These are phyloP conservation scores for Trichopria drosophilae DNA, from an alignment of 2,888 invertebrate species.

Conservation along the genomic window DNA sequence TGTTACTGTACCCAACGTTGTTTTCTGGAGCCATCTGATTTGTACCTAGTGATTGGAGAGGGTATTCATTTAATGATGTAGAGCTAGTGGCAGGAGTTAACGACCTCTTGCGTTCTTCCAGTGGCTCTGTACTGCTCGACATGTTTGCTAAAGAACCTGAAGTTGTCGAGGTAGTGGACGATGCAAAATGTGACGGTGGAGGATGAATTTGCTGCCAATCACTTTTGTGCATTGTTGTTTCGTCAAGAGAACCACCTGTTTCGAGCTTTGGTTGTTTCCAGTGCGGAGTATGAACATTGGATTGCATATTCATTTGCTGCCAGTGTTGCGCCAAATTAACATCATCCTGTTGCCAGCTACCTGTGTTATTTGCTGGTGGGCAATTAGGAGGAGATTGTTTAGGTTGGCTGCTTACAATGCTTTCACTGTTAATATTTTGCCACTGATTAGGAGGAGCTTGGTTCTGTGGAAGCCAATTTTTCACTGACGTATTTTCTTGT, in stretches of 20 bases:
- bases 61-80: slow-evolving; percentile 41
- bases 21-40: slow-evolving; percentile 20
- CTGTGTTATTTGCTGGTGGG: slow-evolving; percentile 23
- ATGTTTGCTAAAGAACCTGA: slow-evolving; percentile 41
- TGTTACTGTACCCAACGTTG: slow-evolving; percentile 26
- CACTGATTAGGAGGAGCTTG: slow-evolving; percentile 35
- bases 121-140: slow-evolving; percentile 36
- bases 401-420: slow-evolving; percentile 29
- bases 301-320: slow-evolving; percentile 27
- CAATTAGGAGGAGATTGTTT: slow-evolving; percentile 24
- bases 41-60: slow-evolving; percentile 25
- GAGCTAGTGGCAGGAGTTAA: slow-evolving; percentile 39
- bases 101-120: slow-evolving; percentile 44
- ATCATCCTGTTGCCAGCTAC: slow-evolving; percentile 24
- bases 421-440: slow-evolving; percentile 43
- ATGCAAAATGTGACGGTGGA: slow-evolving; percentile 37
- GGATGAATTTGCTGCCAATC: slow-evolving; percentile 43
- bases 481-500: slow-evolving; percentile 20
- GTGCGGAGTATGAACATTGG: slow-evolving; percentile 29
- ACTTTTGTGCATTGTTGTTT: slow-evolving; percentile 25
- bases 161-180: slow-evolving; percentile 38
- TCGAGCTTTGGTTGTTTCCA: slow-evolving; percentile 33
- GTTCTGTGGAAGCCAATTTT: slow-evolving; percentile 32
- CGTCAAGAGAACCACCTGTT: slow-evolving; percentile 34
- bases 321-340: slow-evolving; percentile 26